phyloP scores from a whole-genome alignment of 1,140 invertebrate species.

The Aphaenogaster ashmeadi region DNA sequence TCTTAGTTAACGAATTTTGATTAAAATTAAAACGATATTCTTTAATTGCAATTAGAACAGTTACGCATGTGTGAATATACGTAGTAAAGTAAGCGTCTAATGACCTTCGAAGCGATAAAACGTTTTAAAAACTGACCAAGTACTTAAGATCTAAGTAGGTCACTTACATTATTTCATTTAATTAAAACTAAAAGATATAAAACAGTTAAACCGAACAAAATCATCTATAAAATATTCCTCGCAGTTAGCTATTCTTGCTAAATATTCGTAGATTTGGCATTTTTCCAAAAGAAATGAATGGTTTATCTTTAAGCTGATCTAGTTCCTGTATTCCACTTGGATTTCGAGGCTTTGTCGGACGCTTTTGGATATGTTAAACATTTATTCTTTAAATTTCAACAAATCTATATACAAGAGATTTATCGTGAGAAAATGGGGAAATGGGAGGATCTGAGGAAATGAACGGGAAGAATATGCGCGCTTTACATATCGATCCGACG shows the following conservation, averaged over 20 bases:
- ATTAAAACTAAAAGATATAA: not conserved
- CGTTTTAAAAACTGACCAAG: not conserved
- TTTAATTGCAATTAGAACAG: not conserved
- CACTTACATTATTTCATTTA: not conserved
- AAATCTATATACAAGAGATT: not conserved
- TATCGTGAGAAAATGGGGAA: not conserved
- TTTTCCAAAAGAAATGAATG: not conserved
- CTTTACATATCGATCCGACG: conserved; percentile 6
- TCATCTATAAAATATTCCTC: not conserved
- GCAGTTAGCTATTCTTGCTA: not conserved
- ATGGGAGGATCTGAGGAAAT: not conserved
- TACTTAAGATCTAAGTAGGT: not conserved
- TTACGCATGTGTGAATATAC: not conserved
- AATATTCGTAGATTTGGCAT: conserved; percentile 10
- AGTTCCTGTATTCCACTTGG: not conserved
- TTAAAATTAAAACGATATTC: not conserved
- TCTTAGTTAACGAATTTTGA: not conserved
- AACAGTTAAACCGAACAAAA: not conserved
- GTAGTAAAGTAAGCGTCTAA: not conserved
- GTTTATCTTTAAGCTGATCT: conserved; percentile 13
- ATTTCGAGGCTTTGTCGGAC: not conserved
- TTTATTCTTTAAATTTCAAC: conserved; percentile 8
- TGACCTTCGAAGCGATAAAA: not conserved
- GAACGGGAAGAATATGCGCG: not conserved
- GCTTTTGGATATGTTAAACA: not conserved